Evolutionary conservation across 2,113 vertebrate species (phyloP).

Genomic region (Neofelis nebulosa): DNA sequence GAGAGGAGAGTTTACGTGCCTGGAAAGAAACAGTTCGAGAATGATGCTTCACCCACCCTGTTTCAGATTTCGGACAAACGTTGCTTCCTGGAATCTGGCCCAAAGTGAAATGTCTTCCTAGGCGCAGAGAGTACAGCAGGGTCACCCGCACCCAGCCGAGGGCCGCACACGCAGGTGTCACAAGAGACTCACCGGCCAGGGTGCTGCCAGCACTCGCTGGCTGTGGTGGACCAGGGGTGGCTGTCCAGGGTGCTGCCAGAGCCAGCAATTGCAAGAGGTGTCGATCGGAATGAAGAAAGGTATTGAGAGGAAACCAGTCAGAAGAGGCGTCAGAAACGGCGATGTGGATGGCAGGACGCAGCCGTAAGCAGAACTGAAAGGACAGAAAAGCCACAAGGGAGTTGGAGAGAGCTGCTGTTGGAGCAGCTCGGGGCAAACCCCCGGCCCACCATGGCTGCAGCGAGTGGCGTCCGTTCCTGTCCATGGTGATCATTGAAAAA

Average conservation of each 20-base stretch:
- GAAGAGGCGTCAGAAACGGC: neutral
- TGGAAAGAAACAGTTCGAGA: neutral
- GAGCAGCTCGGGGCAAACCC: fast-evolving
- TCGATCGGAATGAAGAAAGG: neutral
- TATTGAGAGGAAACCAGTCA: neutral
- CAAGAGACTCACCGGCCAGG: fast-evolving
- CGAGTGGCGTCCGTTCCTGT: fast-evolving
- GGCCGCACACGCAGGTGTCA: neutral
- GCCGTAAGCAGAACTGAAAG: neutral
- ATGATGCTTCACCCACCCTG: neutral
- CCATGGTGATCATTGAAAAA: neutral
- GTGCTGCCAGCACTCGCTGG: neutral
- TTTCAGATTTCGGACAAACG: neutral
- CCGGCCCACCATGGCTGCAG: fast-evolving
- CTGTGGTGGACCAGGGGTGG: neutral
- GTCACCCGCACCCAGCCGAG: neutral
- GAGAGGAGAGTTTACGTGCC: neutral
- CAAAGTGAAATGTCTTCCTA: neutral
- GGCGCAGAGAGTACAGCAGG: neutral
- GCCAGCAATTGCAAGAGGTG: neutral
- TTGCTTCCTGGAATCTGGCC: neutral
- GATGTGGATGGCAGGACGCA: neutral
- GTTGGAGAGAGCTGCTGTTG: neutral
- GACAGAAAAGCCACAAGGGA: fast-evolving
- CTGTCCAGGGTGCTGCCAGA: neutral